Evolutionary conservation across 2,888 invertebrate species (phyloP).

Genomic region (Reticulitermes lucifugus): DNA sequence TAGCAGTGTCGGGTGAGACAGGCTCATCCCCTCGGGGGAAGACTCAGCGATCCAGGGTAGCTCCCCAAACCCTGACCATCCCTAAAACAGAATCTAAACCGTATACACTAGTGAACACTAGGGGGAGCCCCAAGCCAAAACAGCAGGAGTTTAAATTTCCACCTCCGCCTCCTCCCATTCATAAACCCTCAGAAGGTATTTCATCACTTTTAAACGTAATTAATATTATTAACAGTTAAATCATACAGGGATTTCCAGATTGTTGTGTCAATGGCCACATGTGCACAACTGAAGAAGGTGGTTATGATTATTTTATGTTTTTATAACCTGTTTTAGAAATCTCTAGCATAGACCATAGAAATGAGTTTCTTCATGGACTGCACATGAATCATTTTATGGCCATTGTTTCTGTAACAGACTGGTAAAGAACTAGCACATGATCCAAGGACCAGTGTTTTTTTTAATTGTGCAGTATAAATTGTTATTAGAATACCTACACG

Average conservation of each 20-base stretch:
- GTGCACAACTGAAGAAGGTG: too few relatives aligned
- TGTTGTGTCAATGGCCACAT: not conserved
- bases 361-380: too few relatives aligned
- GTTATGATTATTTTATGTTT: too few relatives aligned
- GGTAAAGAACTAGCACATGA: too few relatives aligned
- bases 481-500: too few relatives aligned
- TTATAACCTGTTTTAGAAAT: too few relatives aligned
- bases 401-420: too few relatives aligned
- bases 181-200: slow-evolving; percentile 47
- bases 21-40: slow-evolving; percentile 38
- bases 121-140: slow-evolving; percentile 42
- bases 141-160: slow-evolving; percentile 35
- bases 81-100: slow-evolving; percentile 36
- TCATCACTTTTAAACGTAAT: not conserved
- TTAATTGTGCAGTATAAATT: too few relatives aligned
- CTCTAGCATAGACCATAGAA: too few relatives aligned
- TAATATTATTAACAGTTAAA: not conserved
- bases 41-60: slow-evolving; percentile 38
- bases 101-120: slow-evolving; percentile 30
- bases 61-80: slow-evolving; percentile 44
- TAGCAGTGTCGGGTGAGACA: slow-evolving; percentile 53
- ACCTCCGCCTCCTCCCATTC: slow-evolving; percentile 34
- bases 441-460: too few relatives aligned
- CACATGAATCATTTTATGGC: too few relatives aligned
- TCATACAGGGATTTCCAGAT: not conserved